Percentiles rank a stretch among this genome's conserved stretches.
These are phyloP conservation scores for Ischnura elegans DNA, from an alignment of 2,888 invertebrate genomes.

Conservation along the genomic window DNA sequence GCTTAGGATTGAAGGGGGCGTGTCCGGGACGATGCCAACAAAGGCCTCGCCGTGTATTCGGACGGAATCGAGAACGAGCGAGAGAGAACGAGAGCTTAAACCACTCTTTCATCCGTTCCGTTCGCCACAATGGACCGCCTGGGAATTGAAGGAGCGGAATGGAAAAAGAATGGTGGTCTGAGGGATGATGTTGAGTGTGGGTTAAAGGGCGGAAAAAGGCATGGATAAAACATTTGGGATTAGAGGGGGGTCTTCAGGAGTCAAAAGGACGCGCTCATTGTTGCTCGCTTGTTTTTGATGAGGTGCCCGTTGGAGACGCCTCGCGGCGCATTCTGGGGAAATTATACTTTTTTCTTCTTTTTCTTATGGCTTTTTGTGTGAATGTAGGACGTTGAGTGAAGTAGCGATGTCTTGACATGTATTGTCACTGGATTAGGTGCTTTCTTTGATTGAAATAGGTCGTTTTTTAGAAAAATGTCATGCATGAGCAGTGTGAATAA, in stretches of 20 bases:
- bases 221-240: not conserved
- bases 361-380: not conserved
- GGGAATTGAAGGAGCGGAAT: not conserved
- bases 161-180: not conserved
- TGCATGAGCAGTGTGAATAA: no score
- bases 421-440: no score
- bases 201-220: not conserved
- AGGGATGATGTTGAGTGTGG: not conserved
- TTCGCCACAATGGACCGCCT: not conserved
- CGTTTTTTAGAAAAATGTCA: no score
- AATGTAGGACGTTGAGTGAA: not conserved
- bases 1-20: not conserved
- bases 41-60: not conserved
- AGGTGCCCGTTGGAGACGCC: not conserved
- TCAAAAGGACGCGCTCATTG: conserved; percentile 9
- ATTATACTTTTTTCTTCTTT: not conserved
- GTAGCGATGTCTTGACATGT: no score
- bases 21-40: not conserved
- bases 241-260: not conserved
- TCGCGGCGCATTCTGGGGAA: not conserved
- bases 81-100: not conserved
- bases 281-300: not conserved
- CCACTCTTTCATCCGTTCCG: not conserved
- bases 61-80: not conserved
- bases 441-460: no score